Percentiles rank a stretch among this genome's conserved stretches.
Conservation (phyloP, 2,888 invertebrate species). For the Cephus pulcher region DNA sequence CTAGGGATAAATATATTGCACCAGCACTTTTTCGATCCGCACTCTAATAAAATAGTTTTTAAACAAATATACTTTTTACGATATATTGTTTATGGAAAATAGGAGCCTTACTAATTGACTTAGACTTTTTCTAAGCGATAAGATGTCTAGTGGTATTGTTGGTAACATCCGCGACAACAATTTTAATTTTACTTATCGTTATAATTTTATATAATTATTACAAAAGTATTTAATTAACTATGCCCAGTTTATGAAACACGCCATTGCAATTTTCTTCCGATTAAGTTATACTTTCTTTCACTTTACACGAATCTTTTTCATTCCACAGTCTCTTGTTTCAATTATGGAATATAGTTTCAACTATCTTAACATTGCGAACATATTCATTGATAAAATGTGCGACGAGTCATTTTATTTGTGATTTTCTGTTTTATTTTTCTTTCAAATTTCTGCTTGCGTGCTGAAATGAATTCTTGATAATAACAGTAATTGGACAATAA, state of each 20-base stretch:
- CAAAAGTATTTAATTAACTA: not conserved
- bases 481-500: conserved; percentile 34
- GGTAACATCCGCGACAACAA: conserved; percentile 35
- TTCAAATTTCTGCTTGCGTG: conserved; percentile 12
- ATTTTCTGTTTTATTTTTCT: not conserved
- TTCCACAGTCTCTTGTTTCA: not conserved
- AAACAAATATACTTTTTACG: conserved; percentile 53
- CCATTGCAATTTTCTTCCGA: not conserved
- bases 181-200: not conserved
- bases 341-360: not conserved
- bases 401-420: conserved; percentile 2
- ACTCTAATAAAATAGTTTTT: conserved; percentile 54
- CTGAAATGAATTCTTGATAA: conserved; percentile 23
- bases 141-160: conserved; percentile 51
- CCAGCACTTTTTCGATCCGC: conserved; percentile 62
- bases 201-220: not conserved
- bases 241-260: not conserved
- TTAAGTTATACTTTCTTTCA: not conserved
- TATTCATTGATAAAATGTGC: not conserved
- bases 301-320: not conserved
- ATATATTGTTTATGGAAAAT: conserved; percentile 47
- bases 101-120: conserved; percentile 51
- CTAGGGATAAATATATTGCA: conserved; percentile 63
- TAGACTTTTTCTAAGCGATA: conserved; percentile 49
- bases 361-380: not conserved